These are phyloP conservation scores for Elephantulus edwardii DNA, from an alignment of 2,113 vertebrate species.

Conservation along the genomic window DNA sequence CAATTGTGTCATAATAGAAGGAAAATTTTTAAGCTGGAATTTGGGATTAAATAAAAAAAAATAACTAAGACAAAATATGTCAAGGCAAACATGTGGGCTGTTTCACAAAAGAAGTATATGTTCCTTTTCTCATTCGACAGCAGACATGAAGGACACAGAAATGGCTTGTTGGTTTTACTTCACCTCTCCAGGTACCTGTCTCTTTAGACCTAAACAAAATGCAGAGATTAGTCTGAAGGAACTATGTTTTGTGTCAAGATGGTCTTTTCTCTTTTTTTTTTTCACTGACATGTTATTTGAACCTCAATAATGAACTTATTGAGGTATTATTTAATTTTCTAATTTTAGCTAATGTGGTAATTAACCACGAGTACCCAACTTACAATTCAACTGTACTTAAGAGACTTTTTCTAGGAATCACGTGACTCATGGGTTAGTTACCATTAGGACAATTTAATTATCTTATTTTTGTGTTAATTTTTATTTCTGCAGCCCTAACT, in stretches of 20 bases:
- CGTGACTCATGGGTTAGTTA: slow-evolving; percentile 7
- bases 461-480: background rate
- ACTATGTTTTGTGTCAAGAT: slow-evolving; percentile 61
- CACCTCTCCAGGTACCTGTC: slow-evolving; percentile 45
- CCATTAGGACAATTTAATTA: background rate
- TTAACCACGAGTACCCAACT: slow-evolving; percentile 60
- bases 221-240: slow-evolving; percentile 50
- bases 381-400: slow-evolving; percentile 2
- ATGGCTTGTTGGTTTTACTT: background rate
- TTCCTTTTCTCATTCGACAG: slow-evolving; percentile 32
- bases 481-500: slow-evolving; percentile 20
- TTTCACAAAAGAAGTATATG: slow-evolving; percentile 42
- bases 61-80: slow-evolving; percentile 24
- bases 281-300: slow-evolving; percentile 54
- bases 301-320: slow-evolving; percentile 50
- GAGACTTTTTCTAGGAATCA: slow-evolving; percentile 17
- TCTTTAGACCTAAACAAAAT: slow-evolving; percentile 65
- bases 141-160: slow-evolving; percentile 47
- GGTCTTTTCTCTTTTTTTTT: slow-evolving; percentile 42
- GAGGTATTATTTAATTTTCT: slow-evolving; percentile 69
- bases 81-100: slow-evolving; percentile 50
- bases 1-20: slow-evolving; percentile 71
- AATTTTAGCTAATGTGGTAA: slow-evolving; percentile 43
- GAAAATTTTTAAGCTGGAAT: slow-evolving; percentile 76
- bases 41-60: slow-evolving; percentile 73